A percentile compares a stretch with the other conserved stretches of the same genome.
Evolutionary conservation across 2,888 invertebrate genomes (phyloP).

Genomic region (Noctua pronuba): DNA sequence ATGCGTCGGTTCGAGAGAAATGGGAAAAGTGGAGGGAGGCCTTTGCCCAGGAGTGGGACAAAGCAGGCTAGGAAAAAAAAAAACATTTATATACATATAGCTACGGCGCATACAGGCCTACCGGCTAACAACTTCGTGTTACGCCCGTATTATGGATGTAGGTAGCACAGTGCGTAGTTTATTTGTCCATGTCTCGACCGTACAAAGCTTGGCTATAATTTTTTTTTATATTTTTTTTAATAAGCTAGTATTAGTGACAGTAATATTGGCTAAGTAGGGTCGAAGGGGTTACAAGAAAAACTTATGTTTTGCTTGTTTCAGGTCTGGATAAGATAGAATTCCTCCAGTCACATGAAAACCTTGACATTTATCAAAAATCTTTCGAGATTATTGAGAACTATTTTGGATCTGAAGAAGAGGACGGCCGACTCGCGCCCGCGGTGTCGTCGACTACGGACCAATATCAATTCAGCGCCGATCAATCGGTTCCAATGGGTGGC

Average conservation of each 20-base stretch:
- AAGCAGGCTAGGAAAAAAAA: too few relatives aligned
- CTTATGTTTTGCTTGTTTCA: slow-evolving; percentile 79
- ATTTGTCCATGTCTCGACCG: neutral
- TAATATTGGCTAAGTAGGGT: neutral
- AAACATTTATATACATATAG: neutral
- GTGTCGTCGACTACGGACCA: slow-evolving; percentile 94
- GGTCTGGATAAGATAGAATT: slow-evolving; percentile 99
- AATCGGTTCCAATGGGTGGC: slow-evolving; percentile 94
- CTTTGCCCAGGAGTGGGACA: too few relatives aligned
- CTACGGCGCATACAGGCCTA: neutral
- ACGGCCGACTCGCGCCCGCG: slow-evolving; percentile 94
- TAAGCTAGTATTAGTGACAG: neutral
- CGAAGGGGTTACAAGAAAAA: neutral
- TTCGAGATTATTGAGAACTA: slow-evolving; percentile 99
- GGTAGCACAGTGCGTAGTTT: neutral
- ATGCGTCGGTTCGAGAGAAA: too few relatives aligned
- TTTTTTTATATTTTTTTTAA: too few relatives aligned
- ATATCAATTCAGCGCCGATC: slow-evolving; percentile 93
- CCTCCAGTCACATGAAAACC: slow-evolving; percentile 98
- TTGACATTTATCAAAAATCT: slow-evolving; percentile 99
- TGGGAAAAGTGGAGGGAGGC: too few relatives aligned
- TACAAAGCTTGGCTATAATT: neutral
- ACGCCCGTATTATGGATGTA: neutral
- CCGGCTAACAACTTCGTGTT: neutral
- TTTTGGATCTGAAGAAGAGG: slow-evolving; percentile 98